Base-by-base conservation (phyloP, 23 tunicate species). In the Styela clava region DNA sequence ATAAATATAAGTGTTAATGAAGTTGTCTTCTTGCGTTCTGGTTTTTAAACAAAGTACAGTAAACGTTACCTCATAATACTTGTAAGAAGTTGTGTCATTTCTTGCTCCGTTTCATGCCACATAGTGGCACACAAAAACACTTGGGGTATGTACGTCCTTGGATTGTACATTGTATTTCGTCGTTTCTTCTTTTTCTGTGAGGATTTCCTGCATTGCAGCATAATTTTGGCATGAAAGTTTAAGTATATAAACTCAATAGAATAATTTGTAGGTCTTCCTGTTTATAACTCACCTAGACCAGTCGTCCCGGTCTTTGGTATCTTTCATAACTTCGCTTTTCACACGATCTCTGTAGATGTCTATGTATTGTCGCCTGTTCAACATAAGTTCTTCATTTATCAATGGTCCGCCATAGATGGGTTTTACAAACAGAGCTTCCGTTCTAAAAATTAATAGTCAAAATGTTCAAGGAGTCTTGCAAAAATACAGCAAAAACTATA, bases 91-190 rank as follows among this genome's bases (percentile, higher is more conserved):
- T 87, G 91, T 1, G 93, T 90, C 99, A 95, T 95, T 56, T 95
- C 99, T 31, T 72, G 81, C 61, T 90, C 99, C 23, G 91, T 92
- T 67, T 95, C 99, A 64, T 95, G 99, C 99, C 99, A 95, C 91
- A 95, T 86, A 52, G 99, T 95, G 71, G 99, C 89, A 77, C 99
- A 95, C 24, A 95, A 74, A 64, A 83, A 95, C 16, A 95, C 76
- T 26, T 86, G 86, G 22, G 99, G 99, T 1, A 83, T 84, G 31
- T 67, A 79, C 30, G 87, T 91, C 12, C 9, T 12, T 44, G 7
- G 7, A 12, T 5, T 44, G 12, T 44, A 12, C 7, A 5, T 5
- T 5, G 31, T 65, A 16, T 65, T 65, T 7, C 71, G 30, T 5
- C 71, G 71, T 5, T 7, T 5, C 16, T 65, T 28, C 19, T 61